phyloP scores from a whole-genome alignment of 2,113 vertebrate species.

The Lathamus discolor region DNA sequence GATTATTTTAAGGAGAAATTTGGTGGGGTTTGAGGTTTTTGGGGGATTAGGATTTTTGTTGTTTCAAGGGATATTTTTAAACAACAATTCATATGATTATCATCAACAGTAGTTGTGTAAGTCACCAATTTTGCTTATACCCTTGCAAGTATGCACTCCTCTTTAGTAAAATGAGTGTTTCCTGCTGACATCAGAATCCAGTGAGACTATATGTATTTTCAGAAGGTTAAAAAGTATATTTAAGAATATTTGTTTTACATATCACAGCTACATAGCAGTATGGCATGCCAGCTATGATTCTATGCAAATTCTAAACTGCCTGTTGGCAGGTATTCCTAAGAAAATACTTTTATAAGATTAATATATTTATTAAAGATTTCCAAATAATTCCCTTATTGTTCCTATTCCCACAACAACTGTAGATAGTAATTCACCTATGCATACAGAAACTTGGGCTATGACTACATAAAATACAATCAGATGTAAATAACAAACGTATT shows the following conservation, averaged over 20 bases:
- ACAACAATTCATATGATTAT: neutral
- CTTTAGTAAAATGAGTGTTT: neutral
- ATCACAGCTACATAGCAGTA: neutral
- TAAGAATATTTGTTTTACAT: neutral
- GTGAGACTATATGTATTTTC: neutral
- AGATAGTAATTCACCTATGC: neutral
- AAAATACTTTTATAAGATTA: neutral
- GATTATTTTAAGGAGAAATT: neutral
- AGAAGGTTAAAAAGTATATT: neutral
- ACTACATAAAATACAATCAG: neutral
- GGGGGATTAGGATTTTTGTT: neutral
- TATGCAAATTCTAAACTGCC: neutral
- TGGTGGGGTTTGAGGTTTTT: neutral
- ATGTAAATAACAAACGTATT: neutral
- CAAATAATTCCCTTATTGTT: neutral
- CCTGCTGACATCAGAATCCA: neutral
- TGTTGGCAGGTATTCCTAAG: neutral
- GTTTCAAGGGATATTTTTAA: neutral
- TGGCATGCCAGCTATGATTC: neutral
- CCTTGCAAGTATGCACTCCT: neutral
- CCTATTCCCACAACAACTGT: neutral
- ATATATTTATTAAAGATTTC: constrained; percentile 40
- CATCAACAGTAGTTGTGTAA: neutral
- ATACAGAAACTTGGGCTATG: neutral
- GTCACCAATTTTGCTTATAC: neutral